A percentile compares a stretch with the other conserved stretches of the same genome.
These are phyloP conservation scores for Xerus rutilus DNA, from an alignment of 2,797 vertebrate genomes.

Conservation along the genomic window DNA sequence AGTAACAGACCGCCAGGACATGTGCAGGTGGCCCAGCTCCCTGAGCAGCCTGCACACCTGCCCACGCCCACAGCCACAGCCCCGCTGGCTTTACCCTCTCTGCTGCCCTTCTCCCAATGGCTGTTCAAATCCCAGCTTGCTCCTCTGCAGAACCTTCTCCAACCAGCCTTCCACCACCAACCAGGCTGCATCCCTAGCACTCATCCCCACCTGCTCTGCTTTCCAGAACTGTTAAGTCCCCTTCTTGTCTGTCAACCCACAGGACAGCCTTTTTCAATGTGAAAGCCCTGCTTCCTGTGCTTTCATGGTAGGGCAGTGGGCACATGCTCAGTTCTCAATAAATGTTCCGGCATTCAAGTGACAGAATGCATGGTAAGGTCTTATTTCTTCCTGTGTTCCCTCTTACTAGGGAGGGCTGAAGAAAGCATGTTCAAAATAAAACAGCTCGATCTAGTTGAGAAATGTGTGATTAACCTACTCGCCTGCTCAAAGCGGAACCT, in stretches of 20 bases:
- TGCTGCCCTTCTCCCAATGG: fast-evolving
- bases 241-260: not conserved
- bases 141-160: not conserved
- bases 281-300: not conserved
- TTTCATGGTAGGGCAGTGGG: fast-evolving
- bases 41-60: not conserved
- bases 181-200: fast-evolving
- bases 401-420: not conserved
- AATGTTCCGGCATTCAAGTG: not conserved
- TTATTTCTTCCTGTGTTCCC: not conserved
- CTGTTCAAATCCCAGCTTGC: not conserved
- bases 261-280: not conserved
- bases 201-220: not conserved
- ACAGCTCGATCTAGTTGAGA: not conserved
- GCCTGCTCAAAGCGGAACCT: not conserved
- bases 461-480: slow-evolving; percentile 25
- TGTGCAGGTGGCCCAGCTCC: not conserved
- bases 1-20: not conserved
- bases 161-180: not conserved
- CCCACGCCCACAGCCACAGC: not conserved
- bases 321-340: not conserved
- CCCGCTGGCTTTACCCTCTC: not conserved
- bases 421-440: not conserved
- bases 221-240: not conserved
- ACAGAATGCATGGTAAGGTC: not conserved